Base-by-base conservation (phyloP, 2,888 invertebrate species). In the Belgica antarctica region DNA sequence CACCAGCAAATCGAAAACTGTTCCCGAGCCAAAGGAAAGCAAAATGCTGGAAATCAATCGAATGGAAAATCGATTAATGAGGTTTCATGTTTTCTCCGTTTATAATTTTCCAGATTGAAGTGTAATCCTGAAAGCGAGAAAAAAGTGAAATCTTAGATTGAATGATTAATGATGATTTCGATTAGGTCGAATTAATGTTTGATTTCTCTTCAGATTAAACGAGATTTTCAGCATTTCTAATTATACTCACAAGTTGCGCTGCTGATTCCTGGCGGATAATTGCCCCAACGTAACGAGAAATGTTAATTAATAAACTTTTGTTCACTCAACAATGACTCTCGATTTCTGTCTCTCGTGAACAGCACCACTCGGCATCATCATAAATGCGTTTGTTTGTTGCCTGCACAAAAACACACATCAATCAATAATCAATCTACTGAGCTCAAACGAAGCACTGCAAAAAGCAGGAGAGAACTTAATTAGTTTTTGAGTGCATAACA, bases 391-490 rank as follows among this genome's bases (percentile, higher is more conserved):
- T 17, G 25, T 2, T 7, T 5, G 8, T n/a, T 3, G 12, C 2
- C 59, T 22, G 10, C 19, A 4, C 19, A 28, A 41, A 63, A 28
- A 31, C 46, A 47, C 46, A 19, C 63, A 65, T 41, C 65, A 65
- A 65, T 65, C 25, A 65, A 65, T 65, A 65, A 65, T 47, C 65
- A 65, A 65, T 68, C 47, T 22, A 52, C 22, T 15, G 52, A 52
- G 52, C 10, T 52, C 24, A 24, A 46, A 46, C n/a, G 12, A 15
- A n/a, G 41, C 41, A n/a, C 10, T 2, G 24, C 52, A 41, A 5
- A 41, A 41, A 41, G 10, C 3, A 41, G n/a, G 41, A 47, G 34
- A 66, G 28, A 52, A 66, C 66, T 66, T 66, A 66, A 66, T 66
- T 66, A 66, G 66, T 24, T 66, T 66, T 47, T 47, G n/a, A 28